phyloP scores from a whole-genome alignment of 2,113 vertebrate genomes.

The Parus major region DNA sequence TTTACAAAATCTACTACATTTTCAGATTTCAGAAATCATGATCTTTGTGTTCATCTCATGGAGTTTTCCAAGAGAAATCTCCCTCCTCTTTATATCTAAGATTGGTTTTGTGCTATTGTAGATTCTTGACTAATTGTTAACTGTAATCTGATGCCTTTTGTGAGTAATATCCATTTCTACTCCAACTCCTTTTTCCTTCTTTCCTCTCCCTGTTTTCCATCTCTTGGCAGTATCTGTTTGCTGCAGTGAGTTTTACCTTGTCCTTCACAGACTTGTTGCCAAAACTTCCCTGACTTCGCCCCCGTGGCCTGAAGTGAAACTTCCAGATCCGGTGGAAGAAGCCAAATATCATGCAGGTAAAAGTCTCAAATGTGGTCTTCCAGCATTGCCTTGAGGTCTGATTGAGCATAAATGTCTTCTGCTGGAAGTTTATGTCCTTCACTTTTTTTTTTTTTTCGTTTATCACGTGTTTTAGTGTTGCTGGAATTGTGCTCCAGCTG shows the following conservation, averaged over 20 bases:
- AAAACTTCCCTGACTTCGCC: constrained; percentile 82
- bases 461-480: accelerated
- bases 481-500: neutral
- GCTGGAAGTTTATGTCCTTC: accelerated
- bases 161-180: neutral
- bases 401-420: neutral
- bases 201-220: neutral
- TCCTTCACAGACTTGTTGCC: constrained; percentile 69
- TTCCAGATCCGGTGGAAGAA: constrained; percentile 75
- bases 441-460: neutral
- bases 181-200: neutral
- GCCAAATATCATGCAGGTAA: constrained; percentile 75
- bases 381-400: neutral
- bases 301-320: constrained; percentile 77
- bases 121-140: neutral
- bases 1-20: neutral
- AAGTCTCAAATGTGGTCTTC: accelerated
- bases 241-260: neutral
- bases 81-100: neutral
- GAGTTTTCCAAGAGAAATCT: neutral
- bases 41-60: neutral
- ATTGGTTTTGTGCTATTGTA: neutral
- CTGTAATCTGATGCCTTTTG: neutral
- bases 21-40: neutral
- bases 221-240: neutral